Base-by-base conservation (phyloP, 2,888 invertebrate genomes). In the Arrhopalites spinosus region DNA sequence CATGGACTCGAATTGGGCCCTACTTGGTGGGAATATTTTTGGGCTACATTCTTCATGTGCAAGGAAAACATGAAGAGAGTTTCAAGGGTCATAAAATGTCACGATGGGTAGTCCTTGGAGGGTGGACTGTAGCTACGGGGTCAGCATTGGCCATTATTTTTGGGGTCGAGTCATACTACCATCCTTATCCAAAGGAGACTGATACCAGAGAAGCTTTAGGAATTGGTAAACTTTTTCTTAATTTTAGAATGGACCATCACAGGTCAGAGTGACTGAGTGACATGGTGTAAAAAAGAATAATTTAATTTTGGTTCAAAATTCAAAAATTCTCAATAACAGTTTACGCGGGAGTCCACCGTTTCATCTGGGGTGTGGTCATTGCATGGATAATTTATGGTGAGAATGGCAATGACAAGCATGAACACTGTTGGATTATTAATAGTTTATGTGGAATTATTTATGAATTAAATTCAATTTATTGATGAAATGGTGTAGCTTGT, bases 11-110 rank as follows among this genome's bases (percentile, higher is more conserved):
- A 47, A 80, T 81, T n/a, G 80, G 81, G 25, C 78, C 84, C 1
- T 84, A 83, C 74, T 63, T 84, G 11, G 78, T 82, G 2, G 84
- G 84, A n/a, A 79, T 84, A n/a, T 80, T 78, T 67, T 43, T 83
- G 11, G 84, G 81, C 0, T 83, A 77, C 70, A 11, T 81, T 0
- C 70, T 84, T 15, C 77, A 79, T 74, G 2, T 73, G 7, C 25
- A 13, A 29, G 5, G 20, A 8, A 73, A 45, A 47, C 3, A 27
- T 2, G 11, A 25, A n/a, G 8, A 17, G 27, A 15, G 2, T 20
- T 17, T 20, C 15, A 20, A n/a, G 11, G 11, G 36, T 3, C 47
- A 23, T 8, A 69, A 67, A 20, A 23, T 29, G 17, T 59, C 25
- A 0, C 8, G 25, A 15, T 20, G n/a, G 23, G 15, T 47, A 1